Percentiles rank a stretch among this genome's conserved stretches.
Evolutionary conservation across 1,140 invertebrate genomes (phyloP).

Genomic region (Dermatophagoides farinae): DNA sequence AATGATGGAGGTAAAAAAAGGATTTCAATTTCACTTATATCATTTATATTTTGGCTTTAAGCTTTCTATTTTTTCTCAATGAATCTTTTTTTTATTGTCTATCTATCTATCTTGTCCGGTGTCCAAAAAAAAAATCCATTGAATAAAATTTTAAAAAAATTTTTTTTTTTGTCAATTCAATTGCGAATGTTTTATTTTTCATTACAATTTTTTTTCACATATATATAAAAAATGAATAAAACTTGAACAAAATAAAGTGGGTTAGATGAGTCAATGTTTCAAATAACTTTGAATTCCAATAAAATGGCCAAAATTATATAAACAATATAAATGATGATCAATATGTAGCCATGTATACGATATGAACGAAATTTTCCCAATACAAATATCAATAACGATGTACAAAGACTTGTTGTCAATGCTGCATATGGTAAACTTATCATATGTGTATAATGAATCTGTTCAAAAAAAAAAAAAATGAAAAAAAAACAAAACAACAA

Average conservation of each 20-base stretch:
- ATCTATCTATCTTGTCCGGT: background rate
- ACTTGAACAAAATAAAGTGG: background rate
- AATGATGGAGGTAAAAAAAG: background rate
- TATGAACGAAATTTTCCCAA: slow-evolving; percentile 23
- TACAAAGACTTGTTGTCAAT: slow-evolving; percentile 26
- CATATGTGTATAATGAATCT: slow-evolving; percentile 24
- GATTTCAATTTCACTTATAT: background rate
- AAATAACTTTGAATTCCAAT: slow-evolving; percentile 12
- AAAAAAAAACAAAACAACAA: too few species aligned
- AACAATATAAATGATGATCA: slow-evolving; percentile 16
- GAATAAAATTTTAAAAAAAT: background rate
- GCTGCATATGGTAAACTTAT: slow-evolving; percentile 26
- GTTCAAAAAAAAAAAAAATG: too few species aligned
- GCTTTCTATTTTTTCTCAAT: background rate
- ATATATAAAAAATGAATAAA: background rate
- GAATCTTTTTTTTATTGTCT: background rate
- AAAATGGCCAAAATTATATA: slow-evolving; percentile 16
- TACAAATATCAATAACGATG: slow-evolving; percentile 23
- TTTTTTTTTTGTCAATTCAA: background rate
- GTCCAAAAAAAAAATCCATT: background rate
- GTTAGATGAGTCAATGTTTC: background rate
- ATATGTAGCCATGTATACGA: slow-evolving; percentile 16
- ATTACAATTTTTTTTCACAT: too few species aligned
- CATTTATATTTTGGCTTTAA: background rate
- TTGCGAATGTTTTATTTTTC: too few species aligned